phyloP scores from a whole-genome alignment of 2,113 vertebrate species.

The Takifugu bimaculatus region DNA sequence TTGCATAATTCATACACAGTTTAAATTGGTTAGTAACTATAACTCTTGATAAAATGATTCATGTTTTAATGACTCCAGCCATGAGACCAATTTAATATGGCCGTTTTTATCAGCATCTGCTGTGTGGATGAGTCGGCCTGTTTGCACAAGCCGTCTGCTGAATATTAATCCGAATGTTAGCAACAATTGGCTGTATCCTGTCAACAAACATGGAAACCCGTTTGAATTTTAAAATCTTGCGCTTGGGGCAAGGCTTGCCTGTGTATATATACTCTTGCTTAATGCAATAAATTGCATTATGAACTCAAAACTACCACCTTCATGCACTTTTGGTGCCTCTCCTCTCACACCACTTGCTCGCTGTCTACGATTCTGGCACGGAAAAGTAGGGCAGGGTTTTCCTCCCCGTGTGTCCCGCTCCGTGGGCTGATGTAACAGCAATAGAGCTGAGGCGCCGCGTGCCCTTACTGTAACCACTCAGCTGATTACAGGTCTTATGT shows the following conservation, averaged over 20 bases:
- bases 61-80: constrained; percentile 37
- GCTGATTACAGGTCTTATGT: constrained; percentile 77
- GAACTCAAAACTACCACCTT: neutral
- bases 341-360: constrained; percentile 47
- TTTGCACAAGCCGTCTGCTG: constrained; percentile 54
- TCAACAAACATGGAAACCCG: constrained; percentile 49
- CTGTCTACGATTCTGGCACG: constrained; percentile 62
- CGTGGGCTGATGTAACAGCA: constrained; percentile 63
- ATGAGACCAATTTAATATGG: constrained; percentile 46
- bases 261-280: constrained; percentile 38
- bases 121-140: constrained; percentile 18
- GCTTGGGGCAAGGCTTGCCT: too few species aligned
- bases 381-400: constrained; percentile 74
- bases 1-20: too few species aligned
- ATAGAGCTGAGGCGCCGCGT: constrained; percentile 51
- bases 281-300: constrained; percentile 6
- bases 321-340: constrained; percentile 9
- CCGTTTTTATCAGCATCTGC: constrained; percentile 40
- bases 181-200: constrained; percentile 34
- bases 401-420: constrained; percentile 33
- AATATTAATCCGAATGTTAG: constrained; percentile 58
- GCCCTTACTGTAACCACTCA: constrained; percentile 71
- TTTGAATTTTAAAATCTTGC: neutral
- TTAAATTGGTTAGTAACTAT: too few species aligned
- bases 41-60: constrained; percentile 33